These are phyloP conservation scores for Lemur catta DNA, from an alignment of 2,797 vertebrate genomes.

Conservation along the genomic window DNA sequence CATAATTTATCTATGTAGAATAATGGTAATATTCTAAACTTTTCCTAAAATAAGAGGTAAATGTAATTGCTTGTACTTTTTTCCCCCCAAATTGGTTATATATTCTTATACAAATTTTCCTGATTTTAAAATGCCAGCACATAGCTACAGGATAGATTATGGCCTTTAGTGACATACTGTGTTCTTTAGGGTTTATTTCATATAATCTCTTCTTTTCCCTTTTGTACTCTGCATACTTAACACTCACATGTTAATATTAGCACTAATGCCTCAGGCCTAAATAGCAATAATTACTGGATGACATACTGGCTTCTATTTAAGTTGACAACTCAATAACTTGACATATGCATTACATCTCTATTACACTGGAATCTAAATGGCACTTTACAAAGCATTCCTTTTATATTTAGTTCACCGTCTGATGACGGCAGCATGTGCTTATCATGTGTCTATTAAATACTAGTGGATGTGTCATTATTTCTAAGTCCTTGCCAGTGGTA, in stretches of 20 bases:
- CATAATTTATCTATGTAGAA: not conserved
- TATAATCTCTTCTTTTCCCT: conserved; percentile 72
- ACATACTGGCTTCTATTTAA: conserved; percentile 80
- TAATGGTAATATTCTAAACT: not conserved
- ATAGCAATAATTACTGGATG: conserved; percentile 77
- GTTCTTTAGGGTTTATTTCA: conserved; percentile 62
- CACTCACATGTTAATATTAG: conserved; percentile 85
- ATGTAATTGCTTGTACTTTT: not conserved
- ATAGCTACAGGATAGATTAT: not conserved
- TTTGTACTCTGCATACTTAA: conserved; percentile 78
- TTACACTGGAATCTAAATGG: conserved; percentile 78
- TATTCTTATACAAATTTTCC: not conserved
- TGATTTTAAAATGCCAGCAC: not conserved
- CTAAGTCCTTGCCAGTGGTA: conserved; percentile 18
- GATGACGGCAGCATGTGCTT: conserved; percentile 52
- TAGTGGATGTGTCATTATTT: conserved; percentile 68
- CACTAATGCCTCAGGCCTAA: conserved; percentile 65
- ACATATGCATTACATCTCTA: conserved; percentile 79
- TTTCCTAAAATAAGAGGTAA: not conserved
- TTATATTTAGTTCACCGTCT: conserved; percentile 84
- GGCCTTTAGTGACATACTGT: conserved; percentile 26
- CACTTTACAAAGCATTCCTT: conserved; percentile 76
- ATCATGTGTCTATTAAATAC: conserved; percentile 53
- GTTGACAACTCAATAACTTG: conserved; percentile 81
- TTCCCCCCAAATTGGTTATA: not conserved